Evolutionary conservation across 2,113 vertebrate species (phyloP), one percentile per base, ranked within the genome.

Genomic region (Gobio gobio): DNA sequence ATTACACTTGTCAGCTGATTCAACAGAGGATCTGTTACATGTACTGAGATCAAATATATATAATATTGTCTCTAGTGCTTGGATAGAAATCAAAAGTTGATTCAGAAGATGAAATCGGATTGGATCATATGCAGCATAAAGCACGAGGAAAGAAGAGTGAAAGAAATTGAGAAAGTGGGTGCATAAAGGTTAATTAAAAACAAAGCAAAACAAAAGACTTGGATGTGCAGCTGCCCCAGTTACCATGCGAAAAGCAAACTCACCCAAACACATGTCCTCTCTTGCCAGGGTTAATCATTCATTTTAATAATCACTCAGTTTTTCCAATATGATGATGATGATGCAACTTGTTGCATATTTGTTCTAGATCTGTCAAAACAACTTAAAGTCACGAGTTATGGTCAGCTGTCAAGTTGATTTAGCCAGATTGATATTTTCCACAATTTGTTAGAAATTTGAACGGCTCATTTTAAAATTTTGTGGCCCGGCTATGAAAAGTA

Each of bases 201-300:
- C 22, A 63, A 40, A 36, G 4, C 33, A 36, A 10, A 24, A 45
- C 2, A 4, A 16, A 5, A 79, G 77, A 8, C 33, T 78, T 26
- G 0, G 33, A 47, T 79, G 36, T n/a, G 9, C 77, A 26, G 58
- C 58, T 79, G 58, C 58, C 33, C 40, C 8, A 47, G 83, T 84
- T 84, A 36, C 72, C 70, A 83, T 22, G 70, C 0, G 24, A 58
- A 51, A 63, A 68, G 29, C 74, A 80, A 24, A 61, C 40, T 40
- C 24, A 79, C 61, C 54, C 59, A 66, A 33, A 43, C 66, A 72
- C 54, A 47, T 24, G 43, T 47, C 36, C 51, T 43, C 43, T 79
- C 13, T 56, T 63, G 36, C 58, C 58, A 63, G 14, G 22, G n/a
- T 79, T 47, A 63, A 63, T 79, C 40, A 79, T 79, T 79, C 4